Percentiles rank a stretch among this genome's conserved stretches.
These are phyloP conservation scores for Rafetus swinhoei DNA, from an alignment of 2,113 vertebrate genomes.

Conservation along the genomic window DNA sequence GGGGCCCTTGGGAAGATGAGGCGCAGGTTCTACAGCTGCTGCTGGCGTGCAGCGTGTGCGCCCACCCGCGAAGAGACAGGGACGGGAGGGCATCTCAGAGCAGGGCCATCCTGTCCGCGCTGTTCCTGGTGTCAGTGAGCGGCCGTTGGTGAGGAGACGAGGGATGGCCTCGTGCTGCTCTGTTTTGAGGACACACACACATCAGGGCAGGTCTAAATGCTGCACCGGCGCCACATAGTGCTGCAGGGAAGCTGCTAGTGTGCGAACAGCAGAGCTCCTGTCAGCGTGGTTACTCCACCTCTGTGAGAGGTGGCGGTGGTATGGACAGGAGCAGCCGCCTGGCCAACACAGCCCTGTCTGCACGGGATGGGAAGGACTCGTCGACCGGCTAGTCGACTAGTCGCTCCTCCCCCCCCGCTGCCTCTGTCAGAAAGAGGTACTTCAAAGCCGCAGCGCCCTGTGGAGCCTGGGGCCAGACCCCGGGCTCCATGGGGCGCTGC, in stretches of 20 bases:
- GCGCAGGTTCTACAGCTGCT: neutral
- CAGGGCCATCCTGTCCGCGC: neutral
- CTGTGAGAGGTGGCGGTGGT: neutral
- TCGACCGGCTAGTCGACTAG: too few relatives aligned
- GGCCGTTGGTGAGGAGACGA: neutral
- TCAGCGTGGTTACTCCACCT: neutral
- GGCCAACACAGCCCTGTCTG: neutral
- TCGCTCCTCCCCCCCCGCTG: too few relatives aligned
- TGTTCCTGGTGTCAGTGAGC: conserved; percentile 11
- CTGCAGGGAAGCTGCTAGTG: too few relatives aligned
- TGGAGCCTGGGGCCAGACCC: too few relatives aligned
- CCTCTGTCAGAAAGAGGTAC: too few relatives aligned
- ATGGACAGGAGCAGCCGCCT: neutral
- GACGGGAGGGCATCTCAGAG: neutral
- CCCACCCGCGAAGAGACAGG: neutral
- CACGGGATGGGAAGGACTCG: too few relatives aligned
- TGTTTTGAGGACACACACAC: neutral
- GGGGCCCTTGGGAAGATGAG: neutral
- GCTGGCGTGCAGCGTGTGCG: neutral
- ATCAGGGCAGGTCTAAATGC: neutral
- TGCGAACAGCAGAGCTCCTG: neutral
- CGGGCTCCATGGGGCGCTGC: too few relatives aligned
- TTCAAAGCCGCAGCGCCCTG: too few relatives aligned
- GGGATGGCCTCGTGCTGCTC: conserved; percentile 8
- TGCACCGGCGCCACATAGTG: neutral